Evolutionary conservation across 2,797 vertebrate genomes (phyloP), one percentile per base, ranked within the genome.

Genomic region (Enoplosus armatus): DNA sequence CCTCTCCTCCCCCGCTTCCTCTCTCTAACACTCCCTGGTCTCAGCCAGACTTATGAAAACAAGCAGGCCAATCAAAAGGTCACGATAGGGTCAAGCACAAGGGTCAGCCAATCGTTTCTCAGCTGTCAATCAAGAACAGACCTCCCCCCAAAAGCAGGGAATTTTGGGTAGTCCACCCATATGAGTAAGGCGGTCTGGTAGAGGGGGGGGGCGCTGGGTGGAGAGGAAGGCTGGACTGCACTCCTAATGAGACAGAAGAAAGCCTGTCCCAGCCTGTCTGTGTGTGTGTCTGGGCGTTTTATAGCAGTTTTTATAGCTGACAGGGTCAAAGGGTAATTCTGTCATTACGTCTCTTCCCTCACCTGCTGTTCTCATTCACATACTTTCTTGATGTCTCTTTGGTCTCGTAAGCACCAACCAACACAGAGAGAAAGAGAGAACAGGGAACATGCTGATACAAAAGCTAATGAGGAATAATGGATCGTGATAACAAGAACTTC

Each of bases 11-110:
- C 77, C 72, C 84, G 41, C 71, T 50, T 77, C 70, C 78, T 56
- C 31, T 5, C 72, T 35, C 73, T 56, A 51, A 26, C 64, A 29
- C 68, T 58, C 65, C 67, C 71, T 45, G 12, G 62, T 85, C 82
- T 85, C 69, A 73, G 80, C 55, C 73, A 85, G 83, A 84, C 80
- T 70, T 89, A 87, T 85, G 72, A 91, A 94, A 93, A 93, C 88
- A 94, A 93, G 87, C 90, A 90, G 86, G 56, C 82, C 84, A 92
- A 93, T 94, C 89, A 84, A 82, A 87, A 85, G 91, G 87, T 91
- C 84, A 77, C 35, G 0, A 76, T 27, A 12, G 76, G 88, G 90
- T 91, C 84, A 82, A 85, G 71, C 85, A 55, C 83, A 80, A 41
- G n/a, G 79, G 83, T 90, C 87, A 81, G 48, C 82, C 78, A 83